Evolutionary conservation across 2,113 vertebrate species (phyloP), one percentile per base, ranked within the genome.

Genomic region (Amphiprion percula): DNA sequence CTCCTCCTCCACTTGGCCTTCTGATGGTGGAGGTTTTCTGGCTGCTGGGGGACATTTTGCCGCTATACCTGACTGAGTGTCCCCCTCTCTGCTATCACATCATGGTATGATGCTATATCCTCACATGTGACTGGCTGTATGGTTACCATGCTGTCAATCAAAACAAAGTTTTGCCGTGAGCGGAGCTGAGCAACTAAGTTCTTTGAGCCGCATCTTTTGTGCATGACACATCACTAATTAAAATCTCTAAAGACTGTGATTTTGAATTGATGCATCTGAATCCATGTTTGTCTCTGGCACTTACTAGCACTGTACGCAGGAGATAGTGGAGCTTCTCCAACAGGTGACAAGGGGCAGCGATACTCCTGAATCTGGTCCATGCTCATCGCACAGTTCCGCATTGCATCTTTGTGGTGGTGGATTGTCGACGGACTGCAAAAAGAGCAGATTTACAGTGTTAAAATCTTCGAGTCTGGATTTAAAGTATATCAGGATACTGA

Each of bases 281-380:
- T 49, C 15, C 58, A 26, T 74, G 62, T 56, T 10, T 30, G 2
- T 70, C 17, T 47, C 54, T 58, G 37, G 9, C 14, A 90, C 96
- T 85, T 96, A 99, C 98, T 96, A 0, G 96, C 96, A 86, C 95
- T 97, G 78, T 99, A 99, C 16, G 97, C 97, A 0, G 98, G 96
- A 28, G 97, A 96, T 3, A 94, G 92, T 0, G 96, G 97, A 50
- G 90, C 95, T 90, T 99, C 98, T 0, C 96, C 96, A 47, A 98
- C 97, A 63, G 98, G 97, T 21, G 97, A 96, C 94, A 99, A 93
- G 0, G 97, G 96, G 47, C 96, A 95, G 82, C 97, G 97, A 68
- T 97, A 96, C 88, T 99, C 98, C 75, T 98, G 97, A 84, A 99
- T 99, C 94, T 98, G 98, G 91, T 99, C 97, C 96, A 99, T 96